Conservation (phyloP, 2,113 vertebrate genomes). For the Ia io region DNA sequence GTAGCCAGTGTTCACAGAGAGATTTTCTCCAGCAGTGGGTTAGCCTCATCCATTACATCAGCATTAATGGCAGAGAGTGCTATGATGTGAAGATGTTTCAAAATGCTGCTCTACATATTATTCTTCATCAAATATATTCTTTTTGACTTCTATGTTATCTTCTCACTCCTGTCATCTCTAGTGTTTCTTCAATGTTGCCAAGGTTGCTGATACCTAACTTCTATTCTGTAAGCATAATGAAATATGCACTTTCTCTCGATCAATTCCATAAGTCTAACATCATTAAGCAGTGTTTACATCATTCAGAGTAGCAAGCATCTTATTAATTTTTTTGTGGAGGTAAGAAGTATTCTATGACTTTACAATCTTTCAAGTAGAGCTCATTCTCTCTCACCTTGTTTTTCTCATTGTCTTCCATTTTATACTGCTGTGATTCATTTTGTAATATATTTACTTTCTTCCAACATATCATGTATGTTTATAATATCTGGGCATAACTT, state of each 20-base stretch:
- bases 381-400: neutral
- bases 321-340: neutral
- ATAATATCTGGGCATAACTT: neutral
- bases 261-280: neutral
- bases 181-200: neutral
- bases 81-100: neutral
- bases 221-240: neutral
- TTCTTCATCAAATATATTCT: neutral
- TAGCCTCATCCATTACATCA: neutral
- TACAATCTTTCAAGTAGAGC: neutral
- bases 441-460: neutral
- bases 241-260: neutral
- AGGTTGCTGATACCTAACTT: neutral
- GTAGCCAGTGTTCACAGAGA: neutral
- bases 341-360: neutral
- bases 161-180: neutral
- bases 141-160: neutral
- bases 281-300: neutral
- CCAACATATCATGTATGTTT: neutral
- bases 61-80: accelerated
- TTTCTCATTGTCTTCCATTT: neutral
- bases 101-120: neutral
- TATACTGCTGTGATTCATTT: neutral
- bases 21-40: neutral
- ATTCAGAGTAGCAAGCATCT: neutral